Evolutionary conservation across 2,797 vertebrate species (phyloP), one percentile per base, ranked within the genome.

Genomic region (Siniperca undulata): DNA sequence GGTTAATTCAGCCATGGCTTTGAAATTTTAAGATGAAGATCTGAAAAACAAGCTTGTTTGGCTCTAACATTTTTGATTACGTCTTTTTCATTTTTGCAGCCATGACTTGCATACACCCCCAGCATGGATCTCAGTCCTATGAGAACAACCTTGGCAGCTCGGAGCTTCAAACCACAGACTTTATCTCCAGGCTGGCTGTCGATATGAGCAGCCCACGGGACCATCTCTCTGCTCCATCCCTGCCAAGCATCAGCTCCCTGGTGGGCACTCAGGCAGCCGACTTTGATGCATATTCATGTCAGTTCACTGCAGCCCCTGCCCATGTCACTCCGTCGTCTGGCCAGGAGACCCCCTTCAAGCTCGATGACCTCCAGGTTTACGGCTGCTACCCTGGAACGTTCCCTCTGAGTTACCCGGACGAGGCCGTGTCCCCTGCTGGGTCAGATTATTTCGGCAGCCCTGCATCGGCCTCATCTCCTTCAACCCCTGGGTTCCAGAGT

Each of bases 41-140:
- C 24, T 22, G 5, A 42, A 62, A 70, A 59, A 24, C 3, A 44
- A 58, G 6, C n/a, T 82, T 36, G 17, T 60, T 62, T 52, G 40
- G 6, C 61, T 69, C 77, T 82, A 79, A 84, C 75, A 30, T 72
- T 85, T 75, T 81, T 66, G 80, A 76, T 81, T 87, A 24, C 70
- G 53, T 90, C 24, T 88, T 59, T 82, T 82, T 36, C 84, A 89
- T 81, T 67, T 59, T 83, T 76, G 79, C 92, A 98, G 97, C 96
- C 93, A 99, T 99, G 98, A 98, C 98, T 95, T 99, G 97, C 96
- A 96, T 98, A 87, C 97, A 98, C 95, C 95, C 97, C 13, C 97
- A 98, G 86, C 96, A 96, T 94, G 95, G 96, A 93, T 94, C 96
- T 81, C 93, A 94, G 90, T 88, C 95, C 81, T 96, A 94, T 59